Base-by-base conservation (phyloP, 2,888 invertebrate species). In the Euspilapteryx auroguttella region DNA sequence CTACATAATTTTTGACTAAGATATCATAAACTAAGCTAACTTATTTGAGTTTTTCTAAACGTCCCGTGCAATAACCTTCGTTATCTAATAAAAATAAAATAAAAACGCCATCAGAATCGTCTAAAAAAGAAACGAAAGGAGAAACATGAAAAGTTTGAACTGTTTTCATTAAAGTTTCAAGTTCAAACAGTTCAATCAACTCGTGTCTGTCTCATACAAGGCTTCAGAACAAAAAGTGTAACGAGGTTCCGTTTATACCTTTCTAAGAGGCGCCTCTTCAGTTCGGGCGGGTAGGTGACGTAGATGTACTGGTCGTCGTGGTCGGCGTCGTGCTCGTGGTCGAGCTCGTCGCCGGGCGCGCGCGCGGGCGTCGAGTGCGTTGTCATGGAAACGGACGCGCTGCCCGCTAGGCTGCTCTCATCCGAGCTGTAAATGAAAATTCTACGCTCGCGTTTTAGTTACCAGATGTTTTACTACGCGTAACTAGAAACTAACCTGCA, bases 251-350 rank as follows among this genome's bases (percentile, higher is more conserved):
- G 43, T 32, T 52, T 63, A 55, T 80, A 87, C 87, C 87, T 87
- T 76, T 90, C 90, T 42, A 90, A 78, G 45, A 90, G 80, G 38
- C 90, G 79, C 46, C 89, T 81, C 63, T 91, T 90, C 36, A 91
- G 78, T 62, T 91, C 90, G 21, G 89, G 89, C 41, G 91, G 91
- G 78, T 90, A 91, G 29, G 89, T 87, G 42, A 90, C 90, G 64
- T 90, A 91, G 49, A 91, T 90, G 61, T 90, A 91, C 55, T 87
- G 86, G 61, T 86, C 86, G 55, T 85, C 85, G 48, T 80, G 79
- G 33, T 80, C 80, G 2, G 54, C 50, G 40, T 71, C 75, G 13
- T 65, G 39, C 34, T 63, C 34, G 5, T 55, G 59, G 34, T 63
- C 34, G 5, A 55, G 59, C 32, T 73, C 71, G 13, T 68, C 69